A percentile compares a stretch with the other conserved stretches of the same genome.
phyloP scores from a whole-genome alignment of 2,888 invertebrate species.

The Orthonevra nobilis region DNA sequence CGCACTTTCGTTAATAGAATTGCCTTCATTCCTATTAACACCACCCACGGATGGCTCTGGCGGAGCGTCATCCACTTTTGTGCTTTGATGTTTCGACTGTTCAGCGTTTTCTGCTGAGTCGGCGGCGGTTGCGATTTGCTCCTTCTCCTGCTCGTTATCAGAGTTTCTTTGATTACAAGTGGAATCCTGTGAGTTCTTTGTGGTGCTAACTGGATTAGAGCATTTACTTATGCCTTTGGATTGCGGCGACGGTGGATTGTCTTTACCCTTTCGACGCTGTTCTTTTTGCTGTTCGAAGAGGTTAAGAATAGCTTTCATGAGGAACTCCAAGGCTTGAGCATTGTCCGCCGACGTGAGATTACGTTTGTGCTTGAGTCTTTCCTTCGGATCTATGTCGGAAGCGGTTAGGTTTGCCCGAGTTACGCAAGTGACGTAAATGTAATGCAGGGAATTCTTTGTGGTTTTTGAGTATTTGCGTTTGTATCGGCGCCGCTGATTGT shows the following conservation, averaged over 20 bases:
- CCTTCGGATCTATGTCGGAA: slow-evolving; percentile 52
- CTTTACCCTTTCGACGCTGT: slow-evolving; percentile 27
- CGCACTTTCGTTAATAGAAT: slow-evolving; percentile 40
- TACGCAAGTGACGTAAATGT: slow-evolving; percentile 76
- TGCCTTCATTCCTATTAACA: slow-evolving; percentile 30
- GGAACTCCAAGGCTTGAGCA: slow-evolving; percentile 75
- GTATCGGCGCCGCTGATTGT: slow-evolving; percentile 73
- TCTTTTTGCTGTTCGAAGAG: slow-evolving; percentile 74
- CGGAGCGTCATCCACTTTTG: slow-evolving; percentile 38
- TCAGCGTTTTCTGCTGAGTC: slow-evolving; percentile 66
- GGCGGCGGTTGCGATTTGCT: slow-evolving; percentile 71
- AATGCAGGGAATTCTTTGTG: slow-evolving; percentile 73
- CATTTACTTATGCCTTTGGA: not conserved
- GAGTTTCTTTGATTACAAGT: slow-evolving; percentile 27
- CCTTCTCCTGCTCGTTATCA: slow-evolving; percentile 21
- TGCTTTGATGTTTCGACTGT: slow-evolving; percentile 61
- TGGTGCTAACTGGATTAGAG: too few species aligned
- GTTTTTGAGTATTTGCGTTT: slow-evolving; percentile 73
- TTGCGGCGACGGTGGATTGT: not conserved
- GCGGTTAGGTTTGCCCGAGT: slow-evolving; percentile 36
- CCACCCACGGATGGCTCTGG: slow-evolving; percentile 24
- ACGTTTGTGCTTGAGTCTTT: slow-evolving; percentile 75
- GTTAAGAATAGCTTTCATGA: slow-evolving; percentile 76
- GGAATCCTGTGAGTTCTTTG: slow-evolving; percentile 48
- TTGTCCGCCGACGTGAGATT: slow-evolving; percentile 76